Conservation (phyloP, 2,113 vertebrate genomes). For the Vidua macroura region DNA sequence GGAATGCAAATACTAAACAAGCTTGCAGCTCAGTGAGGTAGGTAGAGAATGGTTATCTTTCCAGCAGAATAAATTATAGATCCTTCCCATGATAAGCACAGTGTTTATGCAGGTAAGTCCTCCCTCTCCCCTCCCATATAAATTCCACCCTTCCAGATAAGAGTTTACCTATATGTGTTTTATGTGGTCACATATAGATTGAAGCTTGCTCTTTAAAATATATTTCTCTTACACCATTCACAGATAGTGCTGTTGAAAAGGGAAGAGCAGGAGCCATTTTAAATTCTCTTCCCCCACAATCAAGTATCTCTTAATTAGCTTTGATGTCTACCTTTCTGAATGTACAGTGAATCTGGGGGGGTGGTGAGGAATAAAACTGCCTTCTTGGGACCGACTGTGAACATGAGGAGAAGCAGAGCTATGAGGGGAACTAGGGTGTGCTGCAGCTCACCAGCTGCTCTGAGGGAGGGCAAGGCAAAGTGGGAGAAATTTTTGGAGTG, state of each 20-base stretch:
- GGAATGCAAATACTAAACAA: constrained; percentile 54
- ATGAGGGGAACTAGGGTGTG: neutral
- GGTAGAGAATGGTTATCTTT: constrained; percentile 32
- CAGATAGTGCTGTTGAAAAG: neutral
- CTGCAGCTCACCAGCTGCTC: neutral
- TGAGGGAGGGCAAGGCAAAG: rapidly evolving
- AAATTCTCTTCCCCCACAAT: neutral
- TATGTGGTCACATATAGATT: neutral
- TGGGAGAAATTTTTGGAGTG: neutral
- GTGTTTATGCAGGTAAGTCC: constrained; percentile 10
- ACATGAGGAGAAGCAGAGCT: neutral
- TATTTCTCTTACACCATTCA: neutral
- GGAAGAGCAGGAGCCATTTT: neutral
- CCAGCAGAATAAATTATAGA: constrained; percentile 48
- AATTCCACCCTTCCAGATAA: constrained; percentile 47
- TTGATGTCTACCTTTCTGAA: neutral
- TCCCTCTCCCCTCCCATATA: neutral
- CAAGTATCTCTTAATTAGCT: neutral
- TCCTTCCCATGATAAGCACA: constrained; percentile 8
- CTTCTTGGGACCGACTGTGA: neutral
- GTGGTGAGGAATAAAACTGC: neutral
- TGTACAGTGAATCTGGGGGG: neutral
- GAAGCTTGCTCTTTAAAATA: neutral
- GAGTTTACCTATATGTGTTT: constrained; percentile 23
- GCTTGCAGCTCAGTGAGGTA: neutral